Conservation (phyloP, 1,140 invertebrate species). For the Trichomalopsis sarcophagae region DNA sequence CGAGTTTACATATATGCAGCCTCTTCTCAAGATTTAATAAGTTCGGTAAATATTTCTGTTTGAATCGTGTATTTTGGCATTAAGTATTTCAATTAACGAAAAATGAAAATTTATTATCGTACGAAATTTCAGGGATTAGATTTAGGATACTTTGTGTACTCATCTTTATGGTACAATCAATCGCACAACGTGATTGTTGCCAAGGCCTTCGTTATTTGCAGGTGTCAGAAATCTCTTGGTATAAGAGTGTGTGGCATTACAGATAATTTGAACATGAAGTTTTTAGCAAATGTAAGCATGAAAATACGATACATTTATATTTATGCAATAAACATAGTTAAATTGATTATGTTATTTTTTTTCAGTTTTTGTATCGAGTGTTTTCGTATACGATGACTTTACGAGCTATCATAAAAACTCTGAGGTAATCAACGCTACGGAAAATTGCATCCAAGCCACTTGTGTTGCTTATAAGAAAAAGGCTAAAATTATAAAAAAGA, state of each 20-base stretch:
- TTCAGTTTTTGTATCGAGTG: not conserved
- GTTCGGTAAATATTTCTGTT: not conserved
- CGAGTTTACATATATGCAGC: not conserved
- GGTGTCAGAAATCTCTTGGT: not conserved
- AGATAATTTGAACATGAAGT: not conserved
- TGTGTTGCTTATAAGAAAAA: too few species aligned
- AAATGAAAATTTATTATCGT: too few species aligned
- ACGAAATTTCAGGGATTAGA: not conserved
- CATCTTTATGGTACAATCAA: not conserved
- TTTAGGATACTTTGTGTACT: not conserved
- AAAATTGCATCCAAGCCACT: too few species aligned
- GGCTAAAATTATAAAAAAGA: too few species aligned
- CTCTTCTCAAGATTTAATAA: not conserved
- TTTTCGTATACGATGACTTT: constrained; percentile 5
- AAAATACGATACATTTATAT: too few species aligned
- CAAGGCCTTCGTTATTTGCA: not conserved
- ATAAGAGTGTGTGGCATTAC: not conserved
- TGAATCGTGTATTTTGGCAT: too few species aligned
- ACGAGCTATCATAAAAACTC: not conserved
- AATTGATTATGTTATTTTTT: not conserved
- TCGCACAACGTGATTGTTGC: not conserved
- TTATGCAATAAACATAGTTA: not conserved
- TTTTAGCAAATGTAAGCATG: constrained; percentile 8
- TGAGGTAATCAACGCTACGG: too few species aligned
- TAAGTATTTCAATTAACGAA: too few species aligned